These are phyloP conservation scores for Byasa hedistus DNA, from an alignment of 2,888 invertebrate genomes.

Conservation along the genomic window DNA sequence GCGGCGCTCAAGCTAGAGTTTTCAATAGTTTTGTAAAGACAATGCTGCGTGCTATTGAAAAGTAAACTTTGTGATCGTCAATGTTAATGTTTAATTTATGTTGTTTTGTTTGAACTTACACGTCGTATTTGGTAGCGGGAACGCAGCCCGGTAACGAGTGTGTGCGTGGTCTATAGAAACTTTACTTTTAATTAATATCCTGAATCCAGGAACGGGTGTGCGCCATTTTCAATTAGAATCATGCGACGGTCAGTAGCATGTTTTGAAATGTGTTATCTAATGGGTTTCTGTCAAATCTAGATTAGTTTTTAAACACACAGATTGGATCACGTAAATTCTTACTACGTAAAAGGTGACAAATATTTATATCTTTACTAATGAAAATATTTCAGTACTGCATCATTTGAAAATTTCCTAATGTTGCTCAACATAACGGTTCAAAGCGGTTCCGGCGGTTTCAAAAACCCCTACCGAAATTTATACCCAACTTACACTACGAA, in stretches of 20 bases:
- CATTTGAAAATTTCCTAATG: no score
- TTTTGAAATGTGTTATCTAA: constrained; percentile 70
- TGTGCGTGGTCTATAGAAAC: constrained; percentile 69
- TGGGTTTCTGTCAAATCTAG: constrained; percentile 43
- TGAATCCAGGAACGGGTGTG: constrained; percentile 63
- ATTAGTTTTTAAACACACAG: background rate
- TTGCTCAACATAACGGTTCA: no score
- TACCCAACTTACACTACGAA: no score
- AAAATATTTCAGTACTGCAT: background rate
- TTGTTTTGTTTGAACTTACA: constrained; percentile 51
- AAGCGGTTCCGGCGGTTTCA: no score
- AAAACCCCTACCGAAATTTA: no score
- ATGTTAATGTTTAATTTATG: constrained; percentile 64
- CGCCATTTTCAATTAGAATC: constrained; percentile 72
- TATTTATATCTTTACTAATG: background rate
- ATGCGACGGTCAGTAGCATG: constrained; percentile 66
- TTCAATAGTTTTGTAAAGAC: constrained; percentile 48
- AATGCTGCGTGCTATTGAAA: constrained; percentile 49
- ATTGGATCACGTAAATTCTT: background rate
- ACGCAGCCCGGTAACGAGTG: constrained; percentile 47
- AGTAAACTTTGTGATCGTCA: constrained; percentile 59
- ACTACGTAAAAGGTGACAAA: background rate
- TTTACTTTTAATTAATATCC: constrained; percentile 76
- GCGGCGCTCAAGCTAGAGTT: constrained; percentile 54
- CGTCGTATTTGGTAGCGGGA: constrained; percentile 50